Conservation (phyloP, 1,140 invertebrate species). For the Formica exsecta region DNA sequence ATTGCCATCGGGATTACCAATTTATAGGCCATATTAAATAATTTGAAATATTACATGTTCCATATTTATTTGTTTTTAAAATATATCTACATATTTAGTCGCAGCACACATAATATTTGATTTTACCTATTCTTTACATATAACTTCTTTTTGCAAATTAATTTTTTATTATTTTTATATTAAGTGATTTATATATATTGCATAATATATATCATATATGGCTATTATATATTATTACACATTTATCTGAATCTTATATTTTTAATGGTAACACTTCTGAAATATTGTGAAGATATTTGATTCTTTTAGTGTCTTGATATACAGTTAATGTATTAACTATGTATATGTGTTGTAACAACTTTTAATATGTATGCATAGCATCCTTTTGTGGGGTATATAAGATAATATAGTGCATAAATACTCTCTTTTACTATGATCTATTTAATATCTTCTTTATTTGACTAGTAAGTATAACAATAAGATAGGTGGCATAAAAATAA, state of each 20-base stretch:
- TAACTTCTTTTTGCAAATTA: background rate
- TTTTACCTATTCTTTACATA: background rate
- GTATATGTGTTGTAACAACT: slow-evolving; percentile 2
- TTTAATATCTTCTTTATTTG: slow-evolving; percentile 9
- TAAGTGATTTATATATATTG: background rate
- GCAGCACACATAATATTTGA: background rate
- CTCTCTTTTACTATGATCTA: background rate
- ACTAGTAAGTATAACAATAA: slow-evolving; percentile 8
- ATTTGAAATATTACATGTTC: slow-evolving; percentile 27
- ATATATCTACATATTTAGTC: background rate
- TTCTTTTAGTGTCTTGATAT: background rate
- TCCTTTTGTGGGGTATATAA: background rate
- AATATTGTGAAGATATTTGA: slow-evolving; percentile 7
- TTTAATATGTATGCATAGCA: background rate
- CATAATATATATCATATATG: background rate
- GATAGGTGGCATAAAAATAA: slow-evolving; percentile 19
- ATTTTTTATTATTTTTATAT: slow-evolving; percentile 42
- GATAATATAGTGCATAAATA: background rate
- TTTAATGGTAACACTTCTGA: slow-evolving; percentile 2
- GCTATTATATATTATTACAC: background rate
- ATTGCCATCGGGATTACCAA: slow-evolving; percentile 73
- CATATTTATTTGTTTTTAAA: slow-evolving; percentile 52
- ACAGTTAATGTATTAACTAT: background rate
- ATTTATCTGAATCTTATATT: background rate
- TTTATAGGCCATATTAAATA: slow-evolving; percentile 76